These are phyloP conservation scores for Porites australiensis DNA, from an alignment of 64 coral and sea anemone genomes.

Conservation along the genomic window DNA sequence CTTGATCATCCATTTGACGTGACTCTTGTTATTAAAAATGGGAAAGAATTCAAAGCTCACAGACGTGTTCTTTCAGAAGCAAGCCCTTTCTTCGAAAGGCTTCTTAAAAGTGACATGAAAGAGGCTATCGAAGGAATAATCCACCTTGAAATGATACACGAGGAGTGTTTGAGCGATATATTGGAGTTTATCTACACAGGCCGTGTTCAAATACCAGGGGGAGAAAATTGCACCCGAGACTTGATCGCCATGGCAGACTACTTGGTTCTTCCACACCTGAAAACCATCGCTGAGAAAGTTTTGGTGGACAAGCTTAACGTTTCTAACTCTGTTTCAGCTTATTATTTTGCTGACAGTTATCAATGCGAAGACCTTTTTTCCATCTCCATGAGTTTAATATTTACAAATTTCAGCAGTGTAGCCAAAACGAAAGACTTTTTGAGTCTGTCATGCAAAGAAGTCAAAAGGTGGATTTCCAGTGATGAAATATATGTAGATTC, in stretches of 20 bases:
- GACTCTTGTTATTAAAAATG: neutral
- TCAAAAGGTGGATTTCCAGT: neutral
- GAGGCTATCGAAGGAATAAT: neutral
- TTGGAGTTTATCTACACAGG: conserved; percentile 12
- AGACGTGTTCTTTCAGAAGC: too few relatives aligned
- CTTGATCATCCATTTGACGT: neutral
- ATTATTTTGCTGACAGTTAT: neutral
- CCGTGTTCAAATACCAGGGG: neutral
- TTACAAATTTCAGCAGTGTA: neutral
- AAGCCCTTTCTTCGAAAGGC: too few relatives aligned
- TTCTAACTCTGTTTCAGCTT: neutral
- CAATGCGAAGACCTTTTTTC: neutral
- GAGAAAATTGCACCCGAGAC: neutral
- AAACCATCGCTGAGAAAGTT: neutral
- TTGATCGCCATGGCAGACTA: neutral
- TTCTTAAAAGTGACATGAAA: neutral
- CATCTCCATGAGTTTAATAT: neutral
- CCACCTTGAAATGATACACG: neutral
- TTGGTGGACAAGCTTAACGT: neutral
- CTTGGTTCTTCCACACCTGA: neutral
- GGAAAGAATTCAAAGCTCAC: neutral
- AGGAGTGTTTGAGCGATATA: neutral
- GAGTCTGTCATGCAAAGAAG: neutral
- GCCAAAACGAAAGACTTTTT: neutral
- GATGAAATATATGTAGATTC: neutral